Evolutionary conservation across 2,888 invertebrate species (phyloP).

Genomic region (Chrysina gloriosa): DNA sequence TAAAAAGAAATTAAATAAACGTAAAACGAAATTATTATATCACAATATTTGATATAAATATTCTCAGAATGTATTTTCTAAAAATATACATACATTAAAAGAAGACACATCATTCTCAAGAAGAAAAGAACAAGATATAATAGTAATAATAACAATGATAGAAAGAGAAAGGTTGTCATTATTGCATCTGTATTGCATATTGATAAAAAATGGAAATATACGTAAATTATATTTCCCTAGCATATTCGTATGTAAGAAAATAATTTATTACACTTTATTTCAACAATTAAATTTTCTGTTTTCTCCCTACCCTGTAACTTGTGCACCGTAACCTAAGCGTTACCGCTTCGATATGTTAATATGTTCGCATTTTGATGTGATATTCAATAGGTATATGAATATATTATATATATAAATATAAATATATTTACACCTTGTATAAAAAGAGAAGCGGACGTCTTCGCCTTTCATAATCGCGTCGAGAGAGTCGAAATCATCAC

Average conservation of each 20-base stretch:
- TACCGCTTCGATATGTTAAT: slow-evolving; percentile 61
- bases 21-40: slow-evolving; percentile 42
- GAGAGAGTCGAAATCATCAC: slow-evolving; percentile 11
- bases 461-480: slow-evolving; percentile 7
- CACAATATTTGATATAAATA: slow-evolving; percentile 59
- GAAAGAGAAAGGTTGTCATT: too few relatives aligned
- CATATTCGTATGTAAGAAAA: too few relatives aligned
- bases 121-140: slow-evolving; percentile 44
- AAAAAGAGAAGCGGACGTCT: too few relatives aligned
- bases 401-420: slow-evolving; percentile 31
- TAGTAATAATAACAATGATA: slow-evolving; percentile 33
- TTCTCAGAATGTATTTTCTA: slow-evolving; percentile 63
- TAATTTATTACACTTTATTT: too few relatives aligned
- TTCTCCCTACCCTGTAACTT: too few relatives aligned
- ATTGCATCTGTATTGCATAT: too few relatives aligned
- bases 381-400: slow-evolving; percentile 51
- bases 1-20: slow-evolving; percentile 45
- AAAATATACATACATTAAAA: slow-evolving; percentile 58
- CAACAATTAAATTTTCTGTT: too few relatives aligned
- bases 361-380: slow-evolving; percentile 64
- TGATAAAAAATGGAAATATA: too few relatives aligned
- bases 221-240: too few relatives aligned
- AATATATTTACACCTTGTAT: too few relatives aligned
- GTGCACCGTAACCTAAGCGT: slow-evolving; percentile 54
- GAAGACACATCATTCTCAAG: slow-evolving; percentile 48